Conservation (phyloP, 2,888 invertebrate species). For the Acanthacorydalis orientalis region DNA sequence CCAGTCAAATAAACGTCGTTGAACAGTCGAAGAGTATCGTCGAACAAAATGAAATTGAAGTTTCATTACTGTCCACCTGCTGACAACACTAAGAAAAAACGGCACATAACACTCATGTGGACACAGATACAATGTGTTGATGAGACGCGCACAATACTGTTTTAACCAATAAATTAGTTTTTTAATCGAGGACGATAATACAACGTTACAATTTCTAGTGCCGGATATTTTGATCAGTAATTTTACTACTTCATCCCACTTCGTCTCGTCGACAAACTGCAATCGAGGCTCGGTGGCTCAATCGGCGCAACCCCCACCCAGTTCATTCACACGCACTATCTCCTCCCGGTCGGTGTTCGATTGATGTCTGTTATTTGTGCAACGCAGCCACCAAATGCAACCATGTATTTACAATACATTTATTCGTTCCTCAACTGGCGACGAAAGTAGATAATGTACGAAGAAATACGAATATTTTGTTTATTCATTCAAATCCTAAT, state of each 20-base stretch:
- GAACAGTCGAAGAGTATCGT: slow-evolving; percentile 24
- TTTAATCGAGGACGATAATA: not conserved
- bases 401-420: no score
- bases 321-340: slow-evolving; percentile 1
- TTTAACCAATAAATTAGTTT: slow-evolving; percentile 1
- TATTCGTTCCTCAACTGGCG: no score
- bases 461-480: no score
- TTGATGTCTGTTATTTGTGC: no score
- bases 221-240: slow-evolving; percentile 1
- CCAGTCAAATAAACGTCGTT: slow-evolving; percentile 33
- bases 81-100: slow-evolving; percentile 18
- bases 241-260: slow-evolving; percentile 5
- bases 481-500: no score
- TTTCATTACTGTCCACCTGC: slow-evolving; percentile 24
- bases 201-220: not conserved
- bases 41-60: slow-evolving; percentile 10
- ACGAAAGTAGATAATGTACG: no score
- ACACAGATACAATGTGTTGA: not conserved
- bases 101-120: slow-evolving; percentile 5
- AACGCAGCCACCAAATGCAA: no score
- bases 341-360: no score
- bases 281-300: slow-evolving; percentile 5
- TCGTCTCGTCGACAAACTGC: slow-evolving; percentile 8
- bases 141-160: not conserved
- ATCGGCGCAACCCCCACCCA: not conserved